Evolutionary conservation across 2,888 invertebrate genomes (phyloP).

Genomic region (Andrena marginata): DNA sequence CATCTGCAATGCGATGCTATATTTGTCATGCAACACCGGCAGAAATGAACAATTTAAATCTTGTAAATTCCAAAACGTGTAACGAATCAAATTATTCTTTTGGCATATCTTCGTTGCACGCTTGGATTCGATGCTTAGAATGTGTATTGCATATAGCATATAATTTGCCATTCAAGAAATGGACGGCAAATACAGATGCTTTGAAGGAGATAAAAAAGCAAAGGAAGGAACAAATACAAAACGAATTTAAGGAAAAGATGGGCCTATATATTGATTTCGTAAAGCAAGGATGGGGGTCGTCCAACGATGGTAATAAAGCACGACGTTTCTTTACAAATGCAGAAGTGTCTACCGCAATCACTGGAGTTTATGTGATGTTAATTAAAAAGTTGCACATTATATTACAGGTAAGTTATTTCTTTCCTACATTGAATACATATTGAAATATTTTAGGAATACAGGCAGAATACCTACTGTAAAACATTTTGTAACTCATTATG

Average conservation of each 20-base stretch:
- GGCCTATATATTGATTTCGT: neutral
- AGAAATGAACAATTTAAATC: neutral
- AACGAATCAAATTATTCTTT: neutral
- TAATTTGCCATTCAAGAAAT: slow-evolving; percentile 3
- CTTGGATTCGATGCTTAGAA: neutral
- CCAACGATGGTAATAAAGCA: neutral
- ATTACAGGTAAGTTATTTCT: neutral
- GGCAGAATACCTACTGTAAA: no score
- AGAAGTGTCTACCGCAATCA: neutral
- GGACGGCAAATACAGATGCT: neutral
- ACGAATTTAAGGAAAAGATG: neutral
- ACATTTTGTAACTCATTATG: no score
- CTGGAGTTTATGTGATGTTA: neutral
- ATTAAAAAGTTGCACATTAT: slow-evolving; percentile 7
- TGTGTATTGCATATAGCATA: neutral
- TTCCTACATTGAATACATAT: neutral
- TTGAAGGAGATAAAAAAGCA: neutral
- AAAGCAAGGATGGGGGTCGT: neutral
- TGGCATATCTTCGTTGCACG: neutral
- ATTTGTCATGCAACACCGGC: neutral
- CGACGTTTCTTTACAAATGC: neutral
- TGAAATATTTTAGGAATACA: neutral
- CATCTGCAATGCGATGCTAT: neutral
- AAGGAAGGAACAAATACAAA: neutral
- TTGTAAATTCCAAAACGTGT: neutral